These are phyloP conservation scores for Harmothoe impar DNA, from an alignment of 2,888 invertebrate species.

Conservation along the genomic window DNA sequence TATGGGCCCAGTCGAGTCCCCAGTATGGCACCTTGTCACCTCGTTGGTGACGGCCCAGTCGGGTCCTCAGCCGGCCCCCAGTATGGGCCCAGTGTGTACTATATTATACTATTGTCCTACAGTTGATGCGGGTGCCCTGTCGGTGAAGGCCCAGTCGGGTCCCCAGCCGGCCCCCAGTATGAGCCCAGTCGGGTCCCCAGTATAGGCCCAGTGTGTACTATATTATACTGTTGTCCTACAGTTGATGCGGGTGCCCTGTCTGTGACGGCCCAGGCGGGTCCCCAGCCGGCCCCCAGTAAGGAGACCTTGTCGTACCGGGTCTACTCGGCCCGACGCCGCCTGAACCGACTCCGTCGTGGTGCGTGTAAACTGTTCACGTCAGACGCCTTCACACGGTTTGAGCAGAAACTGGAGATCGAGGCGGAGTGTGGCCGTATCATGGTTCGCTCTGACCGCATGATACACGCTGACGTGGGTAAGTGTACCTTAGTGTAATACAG, in stretches of 20 bases:
- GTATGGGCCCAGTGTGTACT: no score
- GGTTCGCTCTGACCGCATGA: constrained; percentile 90
- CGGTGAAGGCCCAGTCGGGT: no score
- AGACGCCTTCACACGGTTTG: constrained; percentile 87
- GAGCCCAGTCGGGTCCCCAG: no score
- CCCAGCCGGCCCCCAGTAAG: constrained; percentile 80
- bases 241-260: constrained; percentile 80
- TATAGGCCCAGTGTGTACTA: no score
- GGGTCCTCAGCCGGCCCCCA: no score
- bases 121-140: no score
- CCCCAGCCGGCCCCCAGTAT: no score
- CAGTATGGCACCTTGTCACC: no score
- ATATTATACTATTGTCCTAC: no score
- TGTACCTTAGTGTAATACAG: no score
- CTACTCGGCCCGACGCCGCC: constrained; percentile 80
- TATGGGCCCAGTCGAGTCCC: no score
- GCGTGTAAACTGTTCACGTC: constrained; percentile 87
- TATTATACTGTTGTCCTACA: constrained; percentile 66
- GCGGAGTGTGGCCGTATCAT: constrained; percentile 90
- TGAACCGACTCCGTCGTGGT: constrained; percentile 81
- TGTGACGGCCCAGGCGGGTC: constrained; percentile 67
- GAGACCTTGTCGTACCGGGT: constrained; percentile 83
- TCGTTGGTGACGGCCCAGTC: no score
- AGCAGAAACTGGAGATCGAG: constrained; percentile 88
- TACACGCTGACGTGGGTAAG: constrained; percentile 91